Percentiles rank a stretch among this genome's conserved stretches.
phyloP scores from a whole-genome alignment of 2,888 invertebrate species.

The Zygaena filipendulae region DNA sequence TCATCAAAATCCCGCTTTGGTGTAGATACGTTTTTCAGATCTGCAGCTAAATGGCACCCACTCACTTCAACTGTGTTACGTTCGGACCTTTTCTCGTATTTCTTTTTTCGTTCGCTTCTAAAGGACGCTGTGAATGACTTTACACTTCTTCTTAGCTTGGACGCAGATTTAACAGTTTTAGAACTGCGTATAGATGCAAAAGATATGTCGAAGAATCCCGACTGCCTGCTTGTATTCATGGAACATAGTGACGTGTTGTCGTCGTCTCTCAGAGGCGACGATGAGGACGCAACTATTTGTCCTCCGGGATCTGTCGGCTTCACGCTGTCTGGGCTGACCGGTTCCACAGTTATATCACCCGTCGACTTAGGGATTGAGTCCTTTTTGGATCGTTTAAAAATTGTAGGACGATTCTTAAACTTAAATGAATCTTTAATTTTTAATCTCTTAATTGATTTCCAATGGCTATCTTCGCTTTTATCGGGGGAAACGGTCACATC shows the following conservation, averaged over 20 bases:
- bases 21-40: slow-evolving; percentile 44
- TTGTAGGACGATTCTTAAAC: slow-evolving; percentile 58
- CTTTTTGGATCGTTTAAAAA: slow-evolving; percentile 57
- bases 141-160: slow-evolving; percentile 55
- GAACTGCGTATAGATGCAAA: slow-evolving; percentile 53
- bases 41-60: slow-evolving; percentile 39
- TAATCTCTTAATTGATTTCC: slow-evolving; percentile 62
- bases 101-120: slow-evolving; percentile 61
- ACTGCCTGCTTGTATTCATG: slow-evolving; percentile 58
- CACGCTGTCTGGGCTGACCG: slow-evolving; percentile 47
- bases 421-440: slow-evolving; percentile 65
- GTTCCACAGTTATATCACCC: slow-evolving; percentile 52
- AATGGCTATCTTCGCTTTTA: slow-evolving; percentile 56
- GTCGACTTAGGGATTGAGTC: slow-evolving; percentile 44
- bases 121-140: slow-evolving; percentile 65
- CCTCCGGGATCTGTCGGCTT: slow-evolving; percentile 57
- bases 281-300: slow-evolving; percentile 51
- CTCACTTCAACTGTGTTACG: slow-evolving; percentile 52
- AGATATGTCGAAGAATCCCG: slow-evolving; percentile 61
- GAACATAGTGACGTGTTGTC: slow-evolving; percentile 57
- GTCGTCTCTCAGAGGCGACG: slow-evolving; percentile 57
- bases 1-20: slow-evolving; percentile 43
- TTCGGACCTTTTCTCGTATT: slow-evolving; percentile 53
- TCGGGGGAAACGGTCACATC: slow-evolving; percentile 45
- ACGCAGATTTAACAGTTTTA: slow-evolving; percentile 58